Evolutionary conservation across 1,140 invertebrate species (phyloP), one percentile per base, ranked within the genome.

Genomic region (Tetramorium parvispinum): DNA sequence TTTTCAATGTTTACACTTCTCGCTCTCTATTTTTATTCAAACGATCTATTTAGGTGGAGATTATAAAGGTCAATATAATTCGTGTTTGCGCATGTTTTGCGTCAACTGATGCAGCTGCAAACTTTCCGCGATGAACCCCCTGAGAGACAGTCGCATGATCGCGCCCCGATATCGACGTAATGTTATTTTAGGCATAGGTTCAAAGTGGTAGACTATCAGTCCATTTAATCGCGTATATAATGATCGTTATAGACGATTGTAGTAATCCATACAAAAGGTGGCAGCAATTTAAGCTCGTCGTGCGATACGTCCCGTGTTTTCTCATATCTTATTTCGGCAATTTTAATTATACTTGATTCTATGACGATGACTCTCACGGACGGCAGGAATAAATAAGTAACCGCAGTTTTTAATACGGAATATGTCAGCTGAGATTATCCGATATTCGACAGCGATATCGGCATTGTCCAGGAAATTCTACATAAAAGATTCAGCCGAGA

Each of bases 141-240:
- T 32, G 79, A 59, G 68, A 83, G 53, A 83, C 40, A 32, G 32
- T 83, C 79, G 79, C 68, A 83, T 59, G 53, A 83, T 83, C 79
- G 79, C 79, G 13, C 16, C 65, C 21, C 68, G 43, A 83, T 59
- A 83, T 66, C 63, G 63, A 43, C 49, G 16, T 57, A 73, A 83
- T 21, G 51, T 83, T 46, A 59, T 57, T 70, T 49, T 83, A 83
- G 79, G 43, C 65, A 4, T 75, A 83, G 53, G 43, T 49, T 61
- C 68, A 83, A 73, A 83, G 27, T 61, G 55, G 40, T 73, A 59
- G 53, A 82, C 71, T 51, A 43, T 5, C 46, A 83, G 55, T 27
- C 27, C 79, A 40, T 37, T n/a, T 46, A 57, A 70, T 61, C 40
- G 24, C 8, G 40, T 82, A n/a, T 71, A 37, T 49, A 63, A 37